These are phyloP conservation scores for Anolis apletophallus DNA, from an alignment of 2,797 vertebrate genomes.

Conservation along the genomic window DNA sequence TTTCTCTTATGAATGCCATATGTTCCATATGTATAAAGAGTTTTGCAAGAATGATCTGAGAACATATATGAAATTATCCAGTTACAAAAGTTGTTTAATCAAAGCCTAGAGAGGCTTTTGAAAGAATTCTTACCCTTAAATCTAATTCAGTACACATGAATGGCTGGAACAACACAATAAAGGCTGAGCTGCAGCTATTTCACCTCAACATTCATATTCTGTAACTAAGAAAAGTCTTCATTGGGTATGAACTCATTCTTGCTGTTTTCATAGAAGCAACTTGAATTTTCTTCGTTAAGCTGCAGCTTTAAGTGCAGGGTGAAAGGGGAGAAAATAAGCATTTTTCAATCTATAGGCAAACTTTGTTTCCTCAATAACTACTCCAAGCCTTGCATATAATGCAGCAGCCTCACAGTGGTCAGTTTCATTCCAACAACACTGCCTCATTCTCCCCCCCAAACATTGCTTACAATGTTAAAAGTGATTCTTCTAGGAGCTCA, in stretches of 20 bases:
- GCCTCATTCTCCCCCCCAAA: slow-evolving; percentile 76
- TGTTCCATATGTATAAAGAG: slow-evolving; percentile 57
- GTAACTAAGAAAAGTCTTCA: slow-evolving; percentile 41
- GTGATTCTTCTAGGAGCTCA: slow-evolving; percentile 81
- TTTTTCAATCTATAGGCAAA: slow-evolving; percentile 51
- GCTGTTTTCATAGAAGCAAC: slow-evolving; percentile 54
- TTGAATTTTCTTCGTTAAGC: slow-evolving; percentile 81
- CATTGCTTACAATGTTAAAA: slow-evolving; percentile 79
- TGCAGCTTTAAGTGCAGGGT: slow-evolving; percentile 79
- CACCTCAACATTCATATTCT: slow-evolving; percentile 55
- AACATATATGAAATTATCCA: slow-evolving; percentile 61
- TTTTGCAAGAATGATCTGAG: slow-evolving; percentile 57
- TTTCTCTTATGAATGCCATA: slow-evolving; percentile 68
- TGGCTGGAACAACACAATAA: slow-evolving; percentile 48
- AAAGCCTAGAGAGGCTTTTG: slow-evolving; percentile 69
- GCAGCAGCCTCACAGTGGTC: slow-evolving; percentile 87
- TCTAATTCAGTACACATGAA: slow-evolving; percentile 65
- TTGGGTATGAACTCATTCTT: slow-evolving; percentile 51
- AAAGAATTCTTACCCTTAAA: slow-evolving; percentile 53
- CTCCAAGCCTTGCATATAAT: slow-evolving; percentile 86
- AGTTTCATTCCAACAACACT: slow-evolving; percentile 83
- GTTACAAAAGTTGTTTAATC: slow-evolving; percentile 63
- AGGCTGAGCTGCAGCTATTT: slow-evolving; percentile 58
- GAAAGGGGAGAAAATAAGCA: slow-evolving; percentile 53
- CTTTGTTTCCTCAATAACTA: slow-evolving; percentile 66